Conservation (phyloP, 2,113 vertebrate genomes). For the Pseudolaguvia tuberculata region DNA sequence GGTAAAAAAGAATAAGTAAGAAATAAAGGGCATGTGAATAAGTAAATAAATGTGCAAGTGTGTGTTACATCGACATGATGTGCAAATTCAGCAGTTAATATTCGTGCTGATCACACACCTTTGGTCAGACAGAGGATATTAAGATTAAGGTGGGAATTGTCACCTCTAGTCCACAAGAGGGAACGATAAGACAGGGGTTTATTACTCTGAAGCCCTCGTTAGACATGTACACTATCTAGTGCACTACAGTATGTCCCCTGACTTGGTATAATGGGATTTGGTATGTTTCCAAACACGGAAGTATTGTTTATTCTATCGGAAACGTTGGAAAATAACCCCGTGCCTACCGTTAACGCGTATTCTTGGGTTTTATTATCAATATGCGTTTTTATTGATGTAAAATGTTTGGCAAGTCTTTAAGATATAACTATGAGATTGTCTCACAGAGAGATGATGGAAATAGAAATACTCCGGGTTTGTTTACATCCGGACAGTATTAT, state of each 20-base stretch:
- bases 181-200: neutral
- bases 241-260: neutral
- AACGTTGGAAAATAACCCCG: neutral
- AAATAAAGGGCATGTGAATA: too few species aligned
- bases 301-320: neutral
- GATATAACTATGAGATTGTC: constrained; percentile 70
- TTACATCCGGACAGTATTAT: constrained; percentile 53
- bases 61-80: too few species aligned
- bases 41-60: too few species aligned
- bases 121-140: too few species aligned
- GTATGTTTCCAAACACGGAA: constrained; percentile 52
- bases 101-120: too few species aligned
- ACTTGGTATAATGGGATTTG: neutral
- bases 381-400: neutral
- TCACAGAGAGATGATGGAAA: constrained; percentile 66
- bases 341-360: neutral
- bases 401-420: constrained; percentile 65
- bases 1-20: too few species aligned
- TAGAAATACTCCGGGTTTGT: constrained; percentile 67
- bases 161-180: constrained; percentile 8
- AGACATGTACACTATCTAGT: neutral
- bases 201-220: too few species aligned
- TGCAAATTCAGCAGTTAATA: too few species aligned
- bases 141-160: too few species aligned
- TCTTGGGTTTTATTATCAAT: too few species aligned